phyloP scores from a whole-genome alignment of 2,888 invertebrate species.

The Napeogenes sylphis region DNA sequence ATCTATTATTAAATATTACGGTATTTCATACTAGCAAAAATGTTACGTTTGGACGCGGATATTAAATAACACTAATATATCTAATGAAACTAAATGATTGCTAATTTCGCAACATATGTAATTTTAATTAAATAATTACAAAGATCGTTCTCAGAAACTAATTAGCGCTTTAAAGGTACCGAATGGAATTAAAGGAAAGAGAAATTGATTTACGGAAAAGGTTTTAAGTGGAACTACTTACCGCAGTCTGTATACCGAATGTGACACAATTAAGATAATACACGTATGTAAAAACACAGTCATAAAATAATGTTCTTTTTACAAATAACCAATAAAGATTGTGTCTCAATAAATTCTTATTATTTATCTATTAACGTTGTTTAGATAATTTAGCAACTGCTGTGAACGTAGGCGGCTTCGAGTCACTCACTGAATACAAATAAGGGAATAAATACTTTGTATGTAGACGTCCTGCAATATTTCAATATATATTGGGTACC shows the following conservation, averaged over 20 bases:
- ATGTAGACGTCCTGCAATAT: slow-evolving; percentile 61
- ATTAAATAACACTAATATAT: neutral
- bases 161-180: slow-evolving; percentile 24
- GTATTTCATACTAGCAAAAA: neutral
- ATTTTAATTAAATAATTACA: slow-evolving; percentile 5
- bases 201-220: slow-evolving; percentile 21
- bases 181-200: slow-evolving; percentile 19
- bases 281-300: no score
- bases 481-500: slow-evolving; percentile 60
- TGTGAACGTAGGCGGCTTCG: slow-evolving; percentile 35
- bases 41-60: neutral
- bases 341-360: no score
- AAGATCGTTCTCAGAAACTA: slow-evolving; percentile 15
- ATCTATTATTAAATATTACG: neutral
- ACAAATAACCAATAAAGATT: no score
- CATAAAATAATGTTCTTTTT: neutral
- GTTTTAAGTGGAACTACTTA: slow-evolving; percentile 18
- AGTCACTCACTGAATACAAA: slow-evolving; percentile 58
- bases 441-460: slow-evolving; percentile 63
- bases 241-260: neutral
- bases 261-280: no score
- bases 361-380: no score
- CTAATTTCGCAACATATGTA: slow-evolving; percentile 3
- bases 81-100: neutral
- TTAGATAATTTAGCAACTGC: no score